phyloP scores from a whole-genome alignment of 2,888 invertebrate genomes.

The Archaeoteleia sp. region DNA sequence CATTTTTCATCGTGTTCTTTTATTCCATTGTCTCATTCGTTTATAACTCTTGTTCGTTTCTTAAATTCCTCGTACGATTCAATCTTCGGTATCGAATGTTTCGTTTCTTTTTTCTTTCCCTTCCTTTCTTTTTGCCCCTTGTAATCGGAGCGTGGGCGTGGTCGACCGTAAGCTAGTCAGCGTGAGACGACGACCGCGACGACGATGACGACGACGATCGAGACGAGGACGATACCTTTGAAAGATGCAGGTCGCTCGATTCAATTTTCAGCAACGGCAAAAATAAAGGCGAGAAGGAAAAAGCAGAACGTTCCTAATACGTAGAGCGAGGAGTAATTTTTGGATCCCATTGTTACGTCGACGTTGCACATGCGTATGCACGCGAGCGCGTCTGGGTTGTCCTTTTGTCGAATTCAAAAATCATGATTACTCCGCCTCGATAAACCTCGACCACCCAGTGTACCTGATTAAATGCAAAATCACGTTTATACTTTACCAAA shows the following conservation, averaged over 20 bases:
- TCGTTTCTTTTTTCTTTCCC: constrained; percentile 8
- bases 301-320: too few species aligned
- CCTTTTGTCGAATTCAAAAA: constrained; percentile 20
- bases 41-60: constrained; percentile 22
- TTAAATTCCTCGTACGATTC: constrained; percentile 26
- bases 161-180: constrained; percentile 18
- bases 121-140: constrained; percentile 6
- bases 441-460: constrained; percentile 22
- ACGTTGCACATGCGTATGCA: constrained; percentile 8
- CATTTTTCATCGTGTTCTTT: constrained; percentile 33
- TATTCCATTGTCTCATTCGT: constrained; percentile 31
- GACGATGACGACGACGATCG: constrained; percentile 1
- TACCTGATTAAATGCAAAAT: constrained; percentile 30
- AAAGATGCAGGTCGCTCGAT: constrained; percentile 8
- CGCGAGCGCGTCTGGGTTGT: constrained; percentile 26
- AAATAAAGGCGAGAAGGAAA: constrained; percentile 16
- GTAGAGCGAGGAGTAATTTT: too few species aligned
- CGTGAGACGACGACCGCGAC: constrained; percentile 21
- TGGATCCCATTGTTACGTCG: too few species aligned
- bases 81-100: constrained; percentile 11
- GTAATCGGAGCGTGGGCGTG: constrained; percentile 44
- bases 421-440: background rate
- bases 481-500: constrained; percentile 25
- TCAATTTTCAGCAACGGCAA: constrained; percentile 27
- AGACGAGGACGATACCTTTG: background rate